phyloP scores from a whole-genome alignment of 1,140 invertebrate genomes.

The Artemia franciscana region DNA sequence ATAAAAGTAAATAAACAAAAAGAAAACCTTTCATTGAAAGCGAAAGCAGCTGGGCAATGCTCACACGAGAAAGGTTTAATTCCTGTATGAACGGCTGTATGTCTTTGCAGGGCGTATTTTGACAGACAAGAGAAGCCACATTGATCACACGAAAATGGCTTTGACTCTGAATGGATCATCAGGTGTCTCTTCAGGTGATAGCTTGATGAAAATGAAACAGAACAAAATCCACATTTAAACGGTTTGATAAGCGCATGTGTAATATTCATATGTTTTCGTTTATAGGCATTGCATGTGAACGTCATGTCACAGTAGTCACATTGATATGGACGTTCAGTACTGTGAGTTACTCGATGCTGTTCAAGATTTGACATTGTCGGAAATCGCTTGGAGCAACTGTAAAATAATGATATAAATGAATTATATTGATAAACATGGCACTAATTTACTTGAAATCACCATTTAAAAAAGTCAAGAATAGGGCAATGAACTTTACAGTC shows the following conservation, averaged over 20 bases:
- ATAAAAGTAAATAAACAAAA: too few relatives aligned
- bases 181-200: constrained; percentile 6
- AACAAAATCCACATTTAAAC: constrained; percentile 15
- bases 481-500: too few relatives aligned
- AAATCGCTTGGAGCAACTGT: not conserved
- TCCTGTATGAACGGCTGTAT: not conserved
- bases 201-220: constrained; percentile 2
- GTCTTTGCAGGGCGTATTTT: not conserved
- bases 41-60: not conserved
- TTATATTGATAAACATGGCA: too few relatives aligned
- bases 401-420: too few relatives aligned
- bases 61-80: not conserved
- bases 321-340: not conserved
- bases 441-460: too few relatives aligned
- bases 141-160: constrained; percentile 15
- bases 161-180: constrained; percentile 19
- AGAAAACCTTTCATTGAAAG: not conserved
- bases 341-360: not conserved
- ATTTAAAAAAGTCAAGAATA: too few relatives aligned
- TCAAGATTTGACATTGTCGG: not conserved
- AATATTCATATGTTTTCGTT: constrained; percentile 26
- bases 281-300: constrained; percentile 23
- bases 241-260: constrained; percentile 8
- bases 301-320: not conserved
- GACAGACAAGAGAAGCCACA: not conserved